Conservation (phyloP, 2,113 vertebrate species). For the Acanthisitta chloris region DNA sequence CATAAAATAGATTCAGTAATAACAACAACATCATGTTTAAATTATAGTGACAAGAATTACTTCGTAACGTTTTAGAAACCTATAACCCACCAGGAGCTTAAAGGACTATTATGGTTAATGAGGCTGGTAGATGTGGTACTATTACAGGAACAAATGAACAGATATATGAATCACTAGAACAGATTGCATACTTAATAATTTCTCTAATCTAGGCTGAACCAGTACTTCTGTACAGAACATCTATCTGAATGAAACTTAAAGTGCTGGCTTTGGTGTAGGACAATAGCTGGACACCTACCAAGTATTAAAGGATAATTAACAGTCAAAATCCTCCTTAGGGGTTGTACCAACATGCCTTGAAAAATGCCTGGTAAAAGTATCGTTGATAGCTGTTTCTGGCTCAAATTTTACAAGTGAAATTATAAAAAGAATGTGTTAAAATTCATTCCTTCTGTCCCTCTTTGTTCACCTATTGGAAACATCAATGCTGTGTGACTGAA, state of each 20-base stretch:
- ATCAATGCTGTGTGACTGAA: background rate
- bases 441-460: background rate
- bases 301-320: background rate
- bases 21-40: slow-evolving; percentile 62
- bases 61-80: slow-evolving; percentile 57
- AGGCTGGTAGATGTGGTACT: slow-evolving; percentile 6
- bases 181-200: slow-evolving; percentile 31
- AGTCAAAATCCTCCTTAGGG: background rate
- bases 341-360: background rate
- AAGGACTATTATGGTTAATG: slow-evolving; percentile 70
- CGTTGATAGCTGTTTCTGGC: background rate
- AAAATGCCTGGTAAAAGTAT: background rate
- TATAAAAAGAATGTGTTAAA: background rate
- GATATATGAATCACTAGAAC: slow-evolving; percentile 40
- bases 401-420: background rate
- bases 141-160: slow-evolving; percentile 25
- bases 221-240: background rate
- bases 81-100: slow-evolving; percentile 57
- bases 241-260: slow-evolving; percentile 13
- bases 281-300: background rate
- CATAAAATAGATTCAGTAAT: slow-evolving; percentile 49
- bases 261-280: background rate
- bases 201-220: slow-evolving; percentile 24
- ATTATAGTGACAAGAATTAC: slow-evolving; percentile 64
- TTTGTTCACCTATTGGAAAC: background rate